These are phyloP conservation scores for Cacatua alba DNA, from an alignment of 2,113 vertebrate species.

Conservation along the genomic window DNA sequence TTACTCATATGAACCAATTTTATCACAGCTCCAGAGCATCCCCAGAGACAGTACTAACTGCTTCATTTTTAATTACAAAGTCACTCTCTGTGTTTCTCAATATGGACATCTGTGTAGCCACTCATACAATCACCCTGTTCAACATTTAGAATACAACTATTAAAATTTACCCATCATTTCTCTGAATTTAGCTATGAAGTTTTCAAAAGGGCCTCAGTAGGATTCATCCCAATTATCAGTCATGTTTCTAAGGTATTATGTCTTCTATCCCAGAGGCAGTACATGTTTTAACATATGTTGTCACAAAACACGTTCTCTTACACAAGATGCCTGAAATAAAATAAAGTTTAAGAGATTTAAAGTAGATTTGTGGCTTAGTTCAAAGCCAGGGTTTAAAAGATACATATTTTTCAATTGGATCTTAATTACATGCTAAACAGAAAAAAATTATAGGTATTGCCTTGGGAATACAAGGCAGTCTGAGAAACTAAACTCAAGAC, in stretches of 20 bases:
- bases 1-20: conserved; percentile 31
- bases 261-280: neutral
- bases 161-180: neutral
- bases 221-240: neutral
- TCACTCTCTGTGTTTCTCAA: conserved; percentile 2
- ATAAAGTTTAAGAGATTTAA: neutral
- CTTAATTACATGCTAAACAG: neutral
- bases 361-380: neutral
- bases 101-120: neutral
- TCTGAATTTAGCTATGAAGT: conserved; percentile 1
- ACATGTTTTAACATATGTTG: neutral
- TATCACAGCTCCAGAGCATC: conserved; percentile 27
- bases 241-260: neutral
- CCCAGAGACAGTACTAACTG: neutral
- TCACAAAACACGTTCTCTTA: neutral
- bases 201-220: conserved; percentile 2
- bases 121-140: conserved; percentile 24
- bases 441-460: neutral
- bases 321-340: neutral
- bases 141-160: conserved; percentile 1
- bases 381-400: neutral
- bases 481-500: neutral
- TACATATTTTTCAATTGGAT: neutral
- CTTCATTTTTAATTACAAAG: conserved; percentile 23
- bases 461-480: neutral